phyloP scores from a whole-genome alignment of 2,113 vertebrate species.

The Campylomormyrus tamandua region DNA sequence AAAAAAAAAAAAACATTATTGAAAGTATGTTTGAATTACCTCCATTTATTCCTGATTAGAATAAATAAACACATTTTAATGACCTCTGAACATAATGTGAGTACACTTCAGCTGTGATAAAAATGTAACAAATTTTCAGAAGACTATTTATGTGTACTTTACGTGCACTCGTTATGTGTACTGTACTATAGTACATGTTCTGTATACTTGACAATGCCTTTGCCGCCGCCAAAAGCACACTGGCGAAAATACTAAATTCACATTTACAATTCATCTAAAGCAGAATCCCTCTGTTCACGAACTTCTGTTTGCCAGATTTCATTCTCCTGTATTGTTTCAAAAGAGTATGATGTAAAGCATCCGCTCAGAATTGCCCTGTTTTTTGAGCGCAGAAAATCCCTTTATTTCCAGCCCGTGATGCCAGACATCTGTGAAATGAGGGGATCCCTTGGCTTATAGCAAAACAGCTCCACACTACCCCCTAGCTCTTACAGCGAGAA shows the following conservation, averaged over 20 bases:
- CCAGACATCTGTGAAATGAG: neutral
- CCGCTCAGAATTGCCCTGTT: no score
- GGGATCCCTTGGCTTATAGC: neutral
- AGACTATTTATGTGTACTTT: neutral
- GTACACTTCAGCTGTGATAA: neutral
- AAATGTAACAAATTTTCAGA: neutral
- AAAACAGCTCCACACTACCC: constrained; percentile 16
- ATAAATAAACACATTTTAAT: neutral
- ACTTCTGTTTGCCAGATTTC: neutral
- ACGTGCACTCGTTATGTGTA: neutral
- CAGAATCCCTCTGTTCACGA: neutral
- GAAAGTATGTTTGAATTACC: neutral
- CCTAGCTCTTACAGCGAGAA: constrained; percentile 22
- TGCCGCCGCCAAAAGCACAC: neutral
- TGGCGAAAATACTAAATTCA: neutral
- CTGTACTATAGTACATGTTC: neutral
- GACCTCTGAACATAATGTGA: neutral
- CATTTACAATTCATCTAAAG: neutral
- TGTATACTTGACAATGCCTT: neutral
- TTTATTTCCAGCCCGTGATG: neutral
- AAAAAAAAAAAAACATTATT: neutral
- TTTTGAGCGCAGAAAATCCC: neutral
- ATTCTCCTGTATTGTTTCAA: neutral
- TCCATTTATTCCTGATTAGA: neutral
- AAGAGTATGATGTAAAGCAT: neutral